Evolutionary conservation across 2,113 vertebrate species (phyloP), one percentile per base, ranked within the genome.

Genomic region (Laterallus jamaicensis): DNA sequence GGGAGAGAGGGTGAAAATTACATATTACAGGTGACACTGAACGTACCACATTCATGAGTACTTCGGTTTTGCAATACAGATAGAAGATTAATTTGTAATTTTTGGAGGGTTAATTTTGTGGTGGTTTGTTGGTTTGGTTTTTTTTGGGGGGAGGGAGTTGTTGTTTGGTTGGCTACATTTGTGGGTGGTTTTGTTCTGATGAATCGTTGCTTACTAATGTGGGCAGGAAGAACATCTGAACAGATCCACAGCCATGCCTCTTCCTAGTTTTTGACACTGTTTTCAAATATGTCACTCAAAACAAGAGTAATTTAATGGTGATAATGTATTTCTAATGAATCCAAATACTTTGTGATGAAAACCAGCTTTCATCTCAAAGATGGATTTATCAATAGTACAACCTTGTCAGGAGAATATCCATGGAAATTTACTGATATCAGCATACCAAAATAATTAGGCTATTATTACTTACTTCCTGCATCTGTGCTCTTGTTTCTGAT

Each of bases 31-130:
- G 3, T 68, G 21, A 49, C 47, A 54, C 5, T 62, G 25, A 90
- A 32, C 0, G 0, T 58, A 67, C 6, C 2, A 4, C 11, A 78
- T 21, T 40, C 52, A 20, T 1, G 12, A 0, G 5, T 70, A 82
- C 15, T 8, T 82, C 54, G 3, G 4, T 59, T 86, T 78, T 70
- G 9, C 14, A 5, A 37, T 37, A 59, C 1, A 60, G 44, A 80
- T 15, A 59, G 66, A 62, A 58, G 5, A 81, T 50, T 44, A 42
- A 40, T 75, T 67, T 67, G 6, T 24, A 56, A 56, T 87, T 87
- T 24, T 87, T 14, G 56, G 17, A 75, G 3, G 4, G 32, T 69
- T 86, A 58, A 18, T 35, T 82, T 58, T 7, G 11, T 79, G 6
- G 12, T 54, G 15, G 11, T 9, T 17, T 28, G 17, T 47, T 47